phyloP scores from a whole-genome alignment of 2,797 vertebrate species.

The Takifugu ocellatus region DNA sequence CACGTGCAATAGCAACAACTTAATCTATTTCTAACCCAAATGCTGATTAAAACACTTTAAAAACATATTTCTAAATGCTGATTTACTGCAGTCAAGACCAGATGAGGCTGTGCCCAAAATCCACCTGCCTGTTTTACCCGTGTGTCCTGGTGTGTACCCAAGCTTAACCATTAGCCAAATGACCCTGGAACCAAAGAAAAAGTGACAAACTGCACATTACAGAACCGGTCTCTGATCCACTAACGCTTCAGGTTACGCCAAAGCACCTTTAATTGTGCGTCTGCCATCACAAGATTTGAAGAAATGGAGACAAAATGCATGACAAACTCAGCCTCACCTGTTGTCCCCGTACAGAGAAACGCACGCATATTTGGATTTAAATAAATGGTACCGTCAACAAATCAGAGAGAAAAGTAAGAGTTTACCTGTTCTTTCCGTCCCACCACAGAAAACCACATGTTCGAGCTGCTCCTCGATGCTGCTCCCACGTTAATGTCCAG shows the following conservation, averaged over 20 bases:
- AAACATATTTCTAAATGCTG: no score
- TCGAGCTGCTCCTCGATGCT: slow-evolving; percentile 26
- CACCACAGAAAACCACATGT: slow-evolving; percentile 96
- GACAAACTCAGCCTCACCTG: neutral
- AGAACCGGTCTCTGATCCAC: neutral
- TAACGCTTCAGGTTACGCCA: neutral
- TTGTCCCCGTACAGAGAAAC: no score
- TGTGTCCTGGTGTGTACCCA: slow-evolving; percentile 20
- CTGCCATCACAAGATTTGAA: no score
- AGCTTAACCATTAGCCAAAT: slow-evolving; percentile 55
- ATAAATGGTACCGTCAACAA: neutral
- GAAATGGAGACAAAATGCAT: no score
- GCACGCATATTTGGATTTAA: neutral
- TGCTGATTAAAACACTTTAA: no score
- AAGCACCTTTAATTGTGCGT: neutral
- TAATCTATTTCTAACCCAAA: neutral
- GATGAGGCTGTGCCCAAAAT: no score
- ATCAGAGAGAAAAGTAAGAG: neutral
- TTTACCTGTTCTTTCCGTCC: slow-evolving; percentile 81
- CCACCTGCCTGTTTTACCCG: no score
- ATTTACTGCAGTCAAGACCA: no score
- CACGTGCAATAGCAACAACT: no score
- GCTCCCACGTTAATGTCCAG: slow-evolving; percentile 27
- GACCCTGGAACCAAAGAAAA: slow-evolving; percentile 39
- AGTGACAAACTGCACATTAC: slow-evolving; percentile 5